These are phyloP conservation scores for Clangula hyemalis DNA, from an alignment of 2,797 vertebrate species.

Conservation along the genomic window DNA sequence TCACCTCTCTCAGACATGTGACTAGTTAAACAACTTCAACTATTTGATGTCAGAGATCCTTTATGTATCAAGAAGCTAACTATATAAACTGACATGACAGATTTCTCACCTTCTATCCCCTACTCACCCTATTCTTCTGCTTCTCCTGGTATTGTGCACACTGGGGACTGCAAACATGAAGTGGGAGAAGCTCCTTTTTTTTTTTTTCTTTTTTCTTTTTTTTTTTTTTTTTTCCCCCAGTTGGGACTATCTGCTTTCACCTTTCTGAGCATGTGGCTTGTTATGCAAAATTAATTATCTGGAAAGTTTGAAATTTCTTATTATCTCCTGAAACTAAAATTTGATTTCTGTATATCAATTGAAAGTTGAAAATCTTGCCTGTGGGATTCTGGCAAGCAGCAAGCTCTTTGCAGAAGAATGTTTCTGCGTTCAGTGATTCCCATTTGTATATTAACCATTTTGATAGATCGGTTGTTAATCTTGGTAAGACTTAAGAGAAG, in stretches of 20 bases:
- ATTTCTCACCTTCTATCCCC: neutral
- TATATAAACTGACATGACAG: neutral
- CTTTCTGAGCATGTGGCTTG: neutral
- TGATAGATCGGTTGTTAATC: neutral
- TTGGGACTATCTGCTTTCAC: neutral
- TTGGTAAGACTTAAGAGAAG: neutral
- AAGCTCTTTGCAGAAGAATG: neutral
- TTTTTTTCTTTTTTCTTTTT: neutral
- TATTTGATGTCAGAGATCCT: neutral
- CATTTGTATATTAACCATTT: neutral
- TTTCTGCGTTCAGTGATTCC: neutral
- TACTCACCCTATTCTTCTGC: neutral
- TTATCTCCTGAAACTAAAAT: neutral
- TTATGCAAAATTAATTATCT: neutral
- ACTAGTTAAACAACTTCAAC: neutral
- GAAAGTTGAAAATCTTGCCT: neutral
- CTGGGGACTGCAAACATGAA: neutral
- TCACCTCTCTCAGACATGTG: neutral
- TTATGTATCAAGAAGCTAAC: neutral
- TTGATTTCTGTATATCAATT: neutral
- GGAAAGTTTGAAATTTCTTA: neutral
- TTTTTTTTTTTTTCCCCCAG: neutral
- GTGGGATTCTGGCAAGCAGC: neutral
- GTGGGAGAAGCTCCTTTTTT: neutral
- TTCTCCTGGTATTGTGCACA: neutral